These are phyloP conservation scores for Camponotus pennsylvanicus DNA, from an alignment of 1,140 invertebrate species.

Conservation along the genomic window DNA sequence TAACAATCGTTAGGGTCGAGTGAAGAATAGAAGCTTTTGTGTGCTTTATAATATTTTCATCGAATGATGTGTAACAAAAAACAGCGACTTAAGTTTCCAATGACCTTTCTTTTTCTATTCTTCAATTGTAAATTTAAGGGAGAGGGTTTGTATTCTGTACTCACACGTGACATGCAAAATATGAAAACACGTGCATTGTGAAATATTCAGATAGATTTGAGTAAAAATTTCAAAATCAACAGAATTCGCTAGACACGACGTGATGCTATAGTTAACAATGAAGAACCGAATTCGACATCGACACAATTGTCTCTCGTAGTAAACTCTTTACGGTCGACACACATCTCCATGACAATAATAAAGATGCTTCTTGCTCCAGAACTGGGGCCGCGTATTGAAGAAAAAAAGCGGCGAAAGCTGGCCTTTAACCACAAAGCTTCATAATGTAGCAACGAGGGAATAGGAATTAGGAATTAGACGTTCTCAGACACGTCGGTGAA, in stretches of 20 bases:
- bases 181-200: background rate
- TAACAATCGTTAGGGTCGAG: no score
- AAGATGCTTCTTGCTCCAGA: constrained; percentile 80
- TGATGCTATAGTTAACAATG: background rate
- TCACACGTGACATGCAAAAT: background rate
- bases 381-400: constrained; percentile 77
- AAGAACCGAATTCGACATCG: background rate
- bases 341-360: constrained; percentile 85
- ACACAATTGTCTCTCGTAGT: constrained; percentile 34
- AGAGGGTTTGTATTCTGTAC: background rate
- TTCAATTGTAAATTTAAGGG: background rate
- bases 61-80: background rate
- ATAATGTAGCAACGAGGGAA: constrained; percentile 73
- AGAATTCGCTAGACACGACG: constrained; percentile 3
- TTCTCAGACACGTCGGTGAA: constrained; percentile 73
- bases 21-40: background rate
- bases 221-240: background rate
- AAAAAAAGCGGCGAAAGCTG: constrained; percentile 68
- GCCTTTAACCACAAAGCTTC: constrained; percentile 20
- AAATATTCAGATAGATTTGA: background rate
- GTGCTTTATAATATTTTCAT: background rate
- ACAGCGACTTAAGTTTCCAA: background rate
- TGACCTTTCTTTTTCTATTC: background rate
- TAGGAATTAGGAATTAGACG: constrained; percentile 82
- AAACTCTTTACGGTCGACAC: constrained; percentile 36